Percentiles rank a stretch among this genome's conserved stretches.
Evolutionary conservation across 2,113 vertebrate species (phyloP).

Genomic region (Gambusia holbrooki): DNA sequence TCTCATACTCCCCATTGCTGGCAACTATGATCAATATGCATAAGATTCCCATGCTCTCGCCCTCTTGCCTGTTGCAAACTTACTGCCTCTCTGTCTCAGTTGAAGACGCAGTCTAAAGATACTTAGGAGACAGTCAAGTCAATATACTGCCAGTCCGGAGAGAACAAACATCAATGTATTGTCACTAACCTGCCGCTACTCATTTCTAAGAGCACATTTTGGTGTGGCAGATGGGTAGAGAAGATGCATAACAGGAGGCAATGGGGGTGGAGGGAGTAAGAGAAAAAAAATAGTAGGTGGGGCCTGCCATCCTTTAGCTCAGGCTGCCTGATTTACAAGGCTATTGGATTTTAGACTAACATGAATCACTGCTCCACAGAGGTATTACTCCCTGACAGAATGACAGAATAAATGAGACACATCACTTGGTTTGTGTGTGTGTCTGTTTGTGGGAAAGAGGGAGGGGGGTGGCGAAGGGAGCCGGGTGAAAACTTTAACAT

Average conservation of each 20-base stretch:
- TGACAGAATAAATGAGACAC: slow-evolving; percentile 65
- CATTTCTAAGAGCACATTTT: slow-evolving; percentile 43
- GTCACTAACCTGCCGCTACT: slow-evolving; percentile 45
- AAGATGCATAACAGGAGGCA: not conserved
- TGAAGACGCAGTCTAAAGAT: slow-evolving; percentile 39
- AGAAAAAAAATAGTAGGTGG: slow-evolving; percentile 17
- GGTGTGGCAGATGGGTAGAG: slow-evolving; percentile 19
- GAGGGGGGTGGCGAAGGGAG: slow-evolving; percentile 12
- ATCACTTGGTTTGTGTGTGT: slow-evolving; percentile 36
- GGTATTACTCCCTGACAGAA: slow-evolving; percentile 63
- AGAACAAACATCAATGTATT: slow-evolving; percentile 55
- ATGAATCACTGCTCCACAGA: slow-evolving; percentile 73
- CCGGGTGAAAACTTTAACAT: slow-evolving; percentile 40
- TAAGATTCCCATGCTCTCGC: slow-evolving; percentile 12
- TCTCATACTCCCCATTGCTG: slow-evolving; percentile 11
- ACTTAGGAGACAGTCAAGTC: slow-evolving; percentile 58
- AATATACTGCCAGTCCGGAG: slow-evolving; percentile 48
- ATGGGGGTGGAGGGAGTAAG: slow-evolving; percentile 18
- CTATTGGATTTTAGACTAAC: slow-evolving; percentile 75
- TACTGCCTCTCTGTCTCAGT: slow-evolving; percentile 20
- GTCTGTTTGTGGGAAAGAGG: slow-evolving; percentile 6
- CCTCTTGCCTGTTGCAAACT: slow-evolving; percentile 35
- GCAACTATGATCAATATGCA: slow-evolving; percentile 29
- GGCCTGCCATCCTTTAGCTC: slow-evolving; percentile 52
- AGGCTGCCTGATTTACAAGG: slow-evolving; percentile 74